A percentile compares a stretch with the other conserved stretches of the same genome.
These are phyloP conservation scores for Apogon talboti DNA, from an alignment of 2,797 vertebrate genomes.

Conservation along the genomic window DNA sequence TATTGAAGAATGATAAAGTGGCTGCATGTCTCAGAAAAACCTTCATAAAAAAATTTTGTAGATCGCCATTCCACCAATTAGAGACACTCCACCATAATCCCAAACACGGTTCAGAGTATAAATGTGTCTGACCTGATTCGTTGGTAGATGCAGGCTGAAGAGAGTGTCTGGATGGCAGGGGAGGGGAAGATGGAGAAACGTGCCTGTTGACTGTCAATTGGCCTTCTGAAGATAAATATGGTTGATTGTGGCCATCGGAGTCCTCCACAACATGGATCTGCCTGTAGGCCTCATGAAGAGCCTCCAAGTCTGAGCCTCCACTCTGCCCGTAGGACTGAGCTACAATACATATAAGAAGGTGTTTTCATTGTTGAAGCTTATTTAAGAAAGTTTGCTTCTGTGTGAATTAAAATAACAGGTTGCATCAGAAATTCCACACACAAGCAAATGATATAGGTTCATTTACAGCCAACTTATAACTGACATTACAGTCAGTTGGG, in stretches of 20 bases:
- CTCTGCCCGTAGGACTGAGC: conserved; percentile 82
- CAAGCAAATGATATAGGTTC: too few relatives aligned
- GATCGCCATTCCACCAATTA: neutral
- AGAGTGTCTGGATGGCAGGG: conserved; percentile 66
- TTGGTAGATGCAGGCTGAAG: conserved; percentile 81
- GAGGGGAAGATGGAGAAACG: conserved; percentile 50
- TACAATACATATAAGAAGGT: neutral
- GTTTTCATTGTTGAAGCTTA: too few relatives aligned
- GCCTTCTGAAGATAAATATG: neutral
- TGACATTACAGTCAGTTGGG: too few relatives aligned
- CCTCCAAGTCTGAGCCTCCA: conserved; percentile 88
- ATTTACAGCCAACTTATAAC: too few relatives aligned
- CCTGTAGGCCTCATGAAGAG: conserved; percentile 88
- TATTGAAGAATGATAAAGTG: neutral
- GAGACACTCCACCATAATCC: neutral
- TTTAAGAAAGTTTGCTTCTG: too few relatives aligned
- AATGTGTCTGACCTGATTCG: conserved; percentile 82
- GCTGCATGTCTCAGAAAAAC: neutral
- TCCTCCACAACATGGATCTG: conserved; percentile 82
- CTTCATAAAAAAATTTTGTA: neutral
- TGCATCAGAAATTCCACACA: too few relatives aligned
- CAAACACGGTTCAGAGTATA: neutral
- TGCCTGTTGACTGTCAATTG: conserved; percentile 23
- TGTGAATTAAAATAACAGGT: too few relatives aligned
- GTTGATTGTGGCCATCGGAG: conserved; percentile 51